Evolutionary conservation across 2,113 vertebrate genomes (phyloP), one percentile per base, ranked within the genome.

Genomic region (Bombycilla garrulus): DNA sequence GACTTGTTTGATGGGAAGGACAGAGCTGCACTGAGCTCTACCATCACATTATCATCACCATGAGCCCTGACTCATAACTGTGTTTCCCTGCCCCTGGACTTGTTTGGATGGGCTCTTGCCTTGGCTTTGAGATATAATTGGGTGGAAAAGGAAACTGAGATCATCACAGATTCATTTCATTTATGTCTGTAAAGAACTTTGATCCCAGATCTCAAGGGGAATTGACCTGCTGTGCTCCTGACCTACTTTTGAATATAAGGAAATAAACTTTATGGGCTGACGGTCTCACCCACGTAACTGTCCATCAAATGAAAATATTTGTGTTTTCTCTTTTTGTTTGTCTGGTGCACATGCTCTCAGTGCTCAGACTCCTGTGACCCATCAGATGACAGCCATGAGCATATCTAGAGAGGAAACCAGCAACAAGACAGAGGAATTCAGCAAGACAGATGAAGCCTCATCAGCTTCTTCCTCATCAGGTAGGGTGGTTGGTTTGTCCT

Each of bases 331-430:
- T 69, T 66, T 81, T 81, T 47, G 40, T 83, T 80, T 86, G 35
- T 60, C 71, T 88, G 71, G 72, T 86, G 81, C 56, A 54, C 48
- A 40, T 58, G 44, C 67, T 74, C 36, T n/a, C 88, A 98, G 98
- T 35, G 98, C 98, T 57, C 98, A 98, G 88, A 98, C 98, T 90
- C 98, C 99, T 51, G 98, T 99, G 95, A 99, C 99, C 87, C 98
- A 99, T 96, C 98, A 99, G 97, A 99, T 99, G 98, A 99, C 98
- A 0, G 98, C 98, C 21, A 99, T 99, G 99, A 99, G 98, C 98
- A 99, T 99, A 96, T 99, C 98, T 87, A 98, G 98, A 95, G 98
- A 99, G 45, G 97, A 98, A 11, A 97, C 72, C 69, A 96, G 97
- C 76, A 96, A 96, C 2, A 98, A 99, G 86, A 97, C 98, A 11